phyloP scores from a whole-genome alignment of 2,797 vertebrate species.

The Adrianichthys oophorus region DNA sequence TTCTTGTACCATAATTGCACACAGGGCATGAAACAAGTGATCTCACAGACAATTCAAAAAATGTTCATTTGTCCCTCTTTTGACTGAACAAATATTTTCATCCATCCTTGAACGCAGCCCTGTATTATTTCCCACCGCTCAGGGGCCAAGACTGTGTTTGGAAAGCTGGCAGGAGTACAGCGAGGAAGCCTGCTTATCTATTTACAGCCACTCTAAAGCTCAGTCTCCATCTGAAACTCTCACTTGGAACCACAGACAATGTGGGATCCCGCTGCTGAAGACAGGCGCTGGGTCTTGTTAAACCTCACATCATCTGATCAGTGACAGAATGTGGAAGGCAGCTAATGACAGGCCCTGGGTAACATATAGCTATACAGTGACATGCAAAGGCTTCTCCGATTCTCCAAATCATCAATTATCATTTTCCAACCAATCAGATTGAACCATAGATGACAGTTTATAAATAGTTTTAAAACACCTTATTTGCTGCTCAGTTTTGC shows the following conservation, averaged over 20 bases:
- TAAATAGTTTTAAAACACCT: background rate
- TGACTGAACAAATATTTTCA: slow-evolving; percentile 20
- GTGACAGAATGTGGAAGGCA: slow-evolving; percentile 45
- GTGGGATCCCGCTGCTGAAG: slow-evolving; percentile 51
- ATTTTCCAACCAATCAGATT: slow-evolving; percentile 42
- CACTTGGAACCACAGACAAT: slow-evolving; percentile 70
- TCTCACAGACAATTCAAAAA: no score
- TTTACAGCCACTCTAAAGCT: slow-evolving; percentile 68
- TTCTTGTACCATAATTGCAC: no score
- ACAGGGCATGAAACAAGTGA: no score
- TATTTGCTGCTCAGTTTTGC: background rate
- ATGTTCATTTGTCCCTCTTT: background rate
- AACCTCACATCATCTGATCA: slow-evolving; percentile 49
- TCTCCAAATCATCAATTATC: slow-evolving; percentile 33
- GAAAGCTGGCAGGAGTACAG: slow-evolving; percentile 55
- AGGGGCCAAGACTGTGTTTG: slow-evolving; percentile 38
- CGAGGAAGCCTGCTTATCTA: slow-evolving; percentile 54
- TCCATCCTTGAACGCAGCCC: slow-evolving; percentile 30
- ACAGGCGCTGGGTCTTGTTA: slow-evolving; percentile 60
- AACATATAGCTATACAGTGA: slow-evolving; percentile 47
- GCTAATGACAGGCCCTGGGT: slow-evolving; percentile 42
- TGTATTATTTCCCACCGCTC: slow-evolving; percentile 43
- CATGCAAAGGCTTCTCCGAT: slow-evolving; percentile 47
- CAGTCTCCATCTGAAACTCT: slow-evolving; percentile 59
- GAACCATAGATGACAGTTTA: slow-evolving; percentile 20